These are phyloP conservation scores for Metacarcinus magister DNA, from an alignment of 2,888 invertebrate genomes.

Conservation along the genomic window DNA sequence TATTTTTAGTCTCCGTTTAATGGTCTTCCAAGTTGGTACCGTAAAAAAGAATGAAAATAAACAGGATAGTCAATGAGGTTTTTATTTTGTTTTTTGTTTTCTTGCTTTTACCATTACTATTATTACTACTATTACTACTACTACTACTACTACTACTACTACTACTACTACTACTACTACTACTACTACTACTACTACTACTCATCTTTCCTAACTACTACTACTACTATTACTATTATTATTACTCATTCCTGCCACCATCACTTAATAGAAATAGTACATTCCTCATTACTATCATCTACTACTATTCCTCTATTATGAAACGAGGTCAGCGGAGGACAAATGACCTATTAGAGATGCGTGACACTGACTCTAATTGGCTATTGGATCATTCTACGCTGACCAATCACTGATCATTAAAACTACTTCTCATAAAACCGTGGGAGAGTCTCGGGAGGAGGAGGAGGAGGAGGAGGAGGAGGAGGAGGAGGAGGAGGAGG, in stretches of 20 bases:
- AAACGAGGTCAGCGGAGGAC: too few species aligned
- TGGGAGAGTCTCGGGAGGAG: too few species aligned
- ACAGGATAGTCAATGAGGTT: not conserved
- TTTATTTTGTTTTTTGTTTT: not conserved
- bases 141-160: not conserved
- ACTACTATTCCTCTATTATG: too few species aligned
- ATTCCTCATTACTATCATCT: not conserved
- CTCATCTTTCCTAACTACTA: not conserved
- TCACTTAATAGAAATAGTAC: not conserved
- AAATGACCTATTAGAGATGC: too few species aligned
- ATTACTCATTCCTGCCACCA: too few species aligned
- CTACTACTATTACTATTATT: not conserved
- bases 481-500: too few species aligned
- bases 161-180: constrained; percentile 44
- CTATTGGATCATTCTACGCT: too few species aligned
- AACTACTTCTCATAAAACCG: too few species aligned
- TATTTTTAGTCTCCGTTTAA: not conserved
- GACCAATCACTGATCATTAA: too few species aligned
- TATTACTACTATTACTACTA: not conserved
- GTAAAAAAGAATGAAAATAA: not conserved
- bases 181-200: constrained; percentile 35
- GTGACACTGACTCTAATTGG: too few species aligned
- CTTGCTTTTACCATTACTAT: not conserved
- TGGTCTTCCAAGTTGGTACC: not conserved
- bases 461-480: too few species aligned